These are phyloP conservation scores for Blastobasis adustella DNA, from an alignment of 2,888 invertebrate species.

Conservation along the genomic window DNA sequence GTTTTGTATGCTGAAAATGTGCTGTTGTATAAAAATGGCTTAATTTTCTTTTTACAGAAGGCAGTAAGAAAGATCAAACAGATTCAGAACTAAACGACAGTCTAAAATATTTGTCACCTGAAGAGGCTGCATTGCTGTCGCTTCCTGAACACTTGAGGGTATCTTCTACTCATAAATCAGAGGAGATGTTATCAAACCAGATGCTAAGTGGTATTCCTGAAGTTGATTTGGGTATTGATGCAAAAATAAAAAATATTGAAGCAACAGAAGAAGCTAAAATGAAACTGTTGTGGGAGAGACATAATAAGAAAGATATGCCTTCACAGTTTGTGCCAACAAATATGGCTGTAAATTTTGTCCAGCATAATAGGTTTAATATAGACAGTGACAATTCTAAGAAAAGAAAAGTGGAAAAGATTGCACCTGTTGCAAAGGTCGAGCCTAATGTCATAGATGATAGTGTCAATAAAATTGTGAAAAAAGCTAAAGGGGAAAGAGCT, in stretches of 20 bases:
- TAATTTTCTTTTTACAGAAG: slow-evolving; percentile 40
- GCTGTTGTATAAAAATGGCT: background rate
- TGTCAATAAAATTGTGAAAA: slow-evolving; percentile 72
- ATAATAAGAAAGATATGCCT: slow-evolving; percentile 93
- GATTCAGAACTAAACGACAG: slow-evolving; percentile 57
- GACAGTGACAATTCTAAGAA: slow-evolving; percentile 80
- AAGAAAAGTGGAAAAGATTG: slow-evolving; percentile 71
- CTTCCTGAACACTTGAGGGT: slow-evolving; percentile 92
- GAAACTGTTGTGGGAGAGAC: slow-evolving; percentile 89
- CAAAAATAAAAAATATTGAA: slow-evolving; percentile 98
- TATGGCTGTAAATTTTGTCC: slow-evolving; percentile 98
- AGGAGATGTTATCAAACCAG: slow-evolving; percentile 99
- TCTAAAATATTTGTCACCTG: slow-evolving; percentile 85
- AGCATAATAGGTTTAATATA: slow-evolving; percentile 96
- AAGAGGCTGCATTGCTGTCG: slow-evolving; percentile 92
- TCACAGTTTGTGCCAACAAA: slow-evolving; percentile 98
- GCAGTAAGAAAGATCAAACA: slow-evolving; percentile 50
- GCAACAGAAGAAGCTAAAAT: slow-evolving; percentile 99
- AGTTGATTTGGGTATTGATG: slow-evolving; percentile 99
- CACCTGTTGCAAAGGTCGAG: slow-evolving; percentile 51
- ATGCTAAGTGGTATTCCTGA: slow-evolving; percentile 99
- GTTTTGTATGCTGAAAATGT: background rate
- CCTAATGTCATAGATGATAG: slow-evolving; percentile 55
- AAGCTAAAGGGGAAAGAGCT: slow-evolving; percentile 89
- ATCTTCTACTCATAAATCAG: slow-evolving; percentile 90